Evolutionary conservation across 2,888 invertebrate species (phyloP), one percentile per base, ranked within the genome.

Genomic region (Dorcus parallelipipedus): DNA sequence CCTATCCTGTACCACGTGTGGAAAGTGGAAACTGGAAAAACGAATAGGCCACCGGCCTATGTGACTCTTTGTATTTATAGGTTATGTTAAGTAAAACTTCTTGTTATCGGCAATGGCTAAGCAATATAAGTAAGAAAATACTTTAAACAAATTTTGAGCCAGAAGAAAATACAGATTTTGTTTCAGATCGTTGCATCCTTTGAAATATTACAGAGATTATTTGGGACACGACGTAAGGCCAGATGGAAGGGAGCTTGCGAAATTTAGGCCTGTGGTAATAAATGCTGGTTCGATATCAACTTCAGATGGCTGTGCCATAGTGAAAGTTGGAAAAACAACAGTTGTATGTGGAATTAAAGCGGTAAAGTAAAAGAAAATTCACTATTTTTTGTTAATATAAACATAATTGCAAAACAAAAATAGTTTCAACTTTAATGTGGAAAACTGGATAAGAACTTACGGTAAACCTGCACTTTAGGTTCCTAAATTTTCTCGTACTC

Each of bases 261-360:
- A 87, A 70, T 89, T 88, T 68, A 83, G 93, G 50, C 85, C 88
- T 20, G 81, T 85, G 52, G 80, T 84, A 26, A 76, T 89, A 6
- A 88, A 88, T 71, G 79, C 85, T 17, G 83, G 83, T 52, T 83
- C 86, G 0, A 81, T 88, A 53, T 77, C 78, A 38, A 84, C 85
- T 47, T 87, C 91, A 1, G 90, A 91, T 74, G 87, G 90, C 48
- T 91, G 91, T 3, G 85, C 90, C 3, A 82, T 90, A 43, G 86
- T 88, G 0, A 90, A 90, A 81, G 83, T 93, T 69, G 95, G 95
- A 17, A 89, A 90, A 70, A 93, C 93, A 1, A 87, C 88, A 48
- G 87, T 93, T 41, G 82, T 93, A 49, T 94, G 94, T 79, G 93
- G 93, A 5, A 88, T 94, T 56, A 91, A 93, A 82, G 88, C 91